Evolutionary conservation across 2,797 vertebrate genomes (phyloP), one percentile per base, ranked within the genome.

Genomic region (Pipistrellus pipistrellus): DNA sequence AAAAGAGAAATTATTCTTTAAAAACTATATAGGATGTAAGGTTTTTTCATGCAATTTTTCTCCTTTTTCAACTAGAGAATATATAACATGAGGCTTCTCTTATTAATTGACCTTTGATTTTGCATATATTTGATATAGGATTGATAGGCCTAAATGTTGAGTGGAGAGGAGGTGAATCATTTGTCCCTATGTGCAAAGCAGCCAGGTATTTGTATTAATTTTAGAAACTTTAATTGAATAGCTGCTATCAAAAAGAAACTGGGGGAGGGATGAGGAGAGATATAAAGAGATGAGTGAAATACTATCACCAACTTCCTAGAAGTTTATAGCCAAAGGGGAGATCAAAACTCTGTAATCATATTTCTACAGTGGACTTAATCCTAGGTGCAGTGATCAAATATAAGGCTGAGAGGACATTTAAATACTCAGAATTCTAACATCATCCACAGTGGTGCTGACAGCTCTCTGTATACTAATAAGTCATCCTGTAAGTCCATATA

Each of bases 1-100:
- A 69, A 78, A 73, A 46, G 59, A 85, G 41, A 73, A 78, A 68
- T 30, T 83, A 62, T 17, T 73, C 59, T 88, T 73, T 76, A 41
- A 91, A 91, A 96, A 96, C 59, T 27, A 84, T 66, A 69, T 4
- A 55, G 18, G 21, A 30, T 25, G 27, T 48, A 83, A 88, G n/a
- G 30, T 69, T 14, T 89, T 86, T 91, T 68, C 32, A 72, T 48
- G 17, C 30, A 38, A 7, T 76, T 46, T 86, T 51, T 62, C 57
- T 91, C 13, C 35, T 55, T 76, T 95, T 64, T 59, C 12, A 92
- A 7, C 17, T 76, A 57, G 57, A 17, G n/a, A 83, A 51, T 46
- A 7, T 4, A 68, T 88, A 68, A 64, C 23, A 82, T 44, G 35
- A 78, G 11, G 13, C 72, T 59, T 91, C 66, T 25, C 23, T 18